Base-by-base conservation (phyloP, 2,797 vertebrate species). In the Molossus molossus region DNA sequence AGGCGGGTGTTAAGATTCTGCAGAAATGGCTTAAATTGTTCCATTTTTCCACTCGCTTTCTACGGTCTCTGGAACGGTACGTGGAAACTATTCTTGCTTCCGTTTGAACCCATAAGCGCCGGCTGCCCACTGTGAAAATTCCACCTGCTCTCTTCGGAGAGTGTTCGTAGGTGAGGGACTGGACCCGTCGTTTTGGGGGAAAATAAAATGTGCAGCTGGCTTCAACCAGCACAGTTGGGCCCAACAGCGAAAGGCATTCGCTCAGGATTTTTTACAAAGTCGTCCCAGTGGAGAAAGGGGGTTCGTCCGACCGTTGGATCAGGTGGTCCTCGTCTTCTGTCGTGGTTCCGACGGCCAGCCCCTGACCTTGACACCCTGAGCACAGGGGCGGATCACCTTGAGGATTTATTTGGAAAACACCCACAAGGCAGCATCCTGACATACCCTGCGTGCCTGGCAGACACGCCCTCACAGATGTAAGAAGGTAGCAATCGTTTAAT, bases 91-190 rank as follows among this genome's bases (percentile, higher is more conserved):
- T 62, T 9, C 15, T 57, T 57, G 29, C 18, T 48, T 58, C 29
- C 2, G 4, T 6, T 53, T 7, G 65, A 29, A 65, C 9, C 14
- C 37, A 15, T 45, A 27, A 76, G 57, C 17, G 40, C 13, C 48
- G 1, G 7, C 12, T 20, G 23, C 45, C 55, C 10, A 40, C 18
- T 77, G 40, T 75, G 5, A 37, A 53, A 85, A 27, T 17, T 0
- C 3, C 23, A 0, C 27, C 6, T 2, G 3, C 4, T 60, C 0
- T 1, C 1, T 20, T 60, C n/a, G 25, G 27, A 72, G 8, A 45
- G 20, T 48, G 6, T 14, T 3, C 9, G 0, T 3, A 5, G 29
- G 5, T 12, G 9, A 90, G 20, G 17, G 0, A 0, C 62, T 25
- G 69, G 5, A 15, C 6, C 2, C 0, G 9, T 25, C 1, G 2